Conservation (phyloP, 2,797 vertebrate genomes). For the Diglossa cyanea region DNA sequence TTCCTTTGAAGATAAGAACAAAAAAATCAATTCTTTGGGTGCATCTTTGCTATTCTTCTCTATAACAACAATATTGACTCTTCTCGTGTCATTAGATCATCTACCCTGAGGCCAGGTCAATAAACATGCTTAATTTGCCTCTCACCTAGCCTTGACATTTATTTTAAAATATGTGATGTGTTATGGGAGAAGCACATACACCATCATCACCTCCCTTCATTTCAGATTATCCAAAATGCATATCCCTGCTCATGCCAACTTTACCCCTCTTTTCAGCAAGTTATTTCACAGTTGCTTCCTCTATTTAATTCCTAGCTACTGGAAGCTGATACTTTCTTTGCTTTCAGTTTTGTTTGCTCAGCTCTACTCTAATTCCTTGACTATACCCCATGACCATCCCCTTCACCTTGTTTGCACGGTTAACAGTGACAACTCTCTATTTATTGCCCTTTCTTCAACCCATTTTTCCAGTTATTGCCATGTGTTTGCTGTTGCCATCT, state of each 20-base stretch:
- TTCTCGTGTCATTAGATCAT: not conserved
- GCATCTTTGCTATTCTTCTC: not conserved
- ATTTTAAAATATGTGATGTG: not conserved
- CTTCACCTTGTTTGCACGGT: not conserved
- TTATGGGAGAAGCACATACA: not conserved
- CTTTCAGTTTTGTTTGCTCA: not conserved
- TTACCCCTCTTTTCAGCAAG: not conserved
- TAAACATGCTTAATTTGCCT: not conserved
- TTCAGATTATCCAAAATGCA: not conserved
- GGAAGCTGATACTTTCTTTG: not conserved
- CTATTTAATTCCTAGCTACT: not conserved
- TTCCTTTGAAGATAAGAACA: not conserved
- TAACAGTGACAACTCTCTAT: not conserved
- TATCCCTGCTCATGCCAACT: not conserved
- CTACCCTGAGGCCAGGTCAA: not conserved
- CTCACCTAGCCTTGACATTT: not conserved
- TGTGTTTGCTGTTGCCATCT: not conserved
- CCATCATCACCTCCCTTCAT: not conserved
- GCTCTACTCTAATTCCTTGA: not conserved
- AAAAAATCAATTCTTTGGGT: not conserved
- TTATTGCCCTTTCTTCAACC: not conserved
- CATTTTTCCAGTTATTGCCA: not conserved
- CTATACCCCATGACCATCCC: not conserved
- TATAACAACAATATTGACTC: not conserved
- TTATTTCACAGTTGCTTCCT: not conserved